Evolutionary conservation across 2,113 vertebrate genomes (phyloP).

Genomic region (Phylloscopus trochiloides): DNA sequence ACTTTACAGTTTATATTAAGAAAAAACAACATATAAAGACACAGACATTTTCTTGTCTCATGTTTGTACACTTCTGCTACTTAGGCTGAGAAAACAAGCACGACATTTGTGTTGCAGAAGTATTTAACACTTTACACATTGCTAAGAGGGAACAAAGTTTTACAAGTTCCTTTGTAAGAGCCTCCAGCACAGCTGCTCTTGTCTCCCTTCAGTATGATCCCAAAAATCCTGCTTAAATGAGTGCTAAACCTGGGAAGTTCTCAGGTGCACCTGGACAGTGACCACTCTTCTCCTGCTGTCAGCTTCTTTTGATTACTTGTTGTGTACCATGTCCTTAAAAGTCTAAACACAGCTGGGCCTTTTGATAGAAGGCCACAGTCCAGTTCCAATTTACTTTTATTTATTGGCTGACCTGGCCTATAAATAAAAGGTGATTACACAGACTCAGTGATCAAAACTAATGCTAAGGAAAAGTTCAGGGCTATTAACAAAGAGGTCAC

Average conservation of each 20-base stretch:
- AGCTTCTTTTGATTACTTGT: neutral
- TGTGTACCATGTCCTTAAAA: neutral
- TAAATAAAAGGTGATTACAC: neutral
- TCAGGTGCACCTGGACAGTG: neutral
- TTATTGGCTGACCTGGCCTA: neutral
- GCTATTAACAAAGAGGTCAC: neutral
- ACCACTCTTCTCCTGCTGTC: neutral
- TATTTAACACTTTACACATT: neutral
- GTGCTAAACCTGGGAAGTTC: neutral
- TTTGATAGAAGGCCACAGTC: neutral
- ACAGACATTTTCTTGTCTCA: neutral
- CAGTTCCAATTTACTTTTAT: conserved; percentile 1
- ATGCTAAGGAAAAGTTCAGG: neutral
- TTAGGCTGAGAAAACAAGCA: neutral
- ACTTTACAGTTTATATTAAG: neutral
- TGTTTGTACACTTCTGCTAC: neutral
- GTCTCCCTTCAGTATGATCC: neutral
- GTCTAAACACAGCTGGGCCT: neutral
- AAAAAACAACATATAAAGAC: neutral
- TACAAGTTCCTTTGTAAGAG: neutral
- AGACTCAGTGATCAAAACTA: neutral
- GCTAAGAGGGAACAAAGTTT: neutral
- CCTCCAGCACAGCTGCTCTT: neutral
- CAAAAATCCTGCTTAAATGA: conserved; percentile 2
- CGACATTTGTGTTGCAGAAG: neutral